Evolutionary conservation across 2,888 invertebrate species (phyloP).

Genomic region (Stenodema calcarata): DNA sequence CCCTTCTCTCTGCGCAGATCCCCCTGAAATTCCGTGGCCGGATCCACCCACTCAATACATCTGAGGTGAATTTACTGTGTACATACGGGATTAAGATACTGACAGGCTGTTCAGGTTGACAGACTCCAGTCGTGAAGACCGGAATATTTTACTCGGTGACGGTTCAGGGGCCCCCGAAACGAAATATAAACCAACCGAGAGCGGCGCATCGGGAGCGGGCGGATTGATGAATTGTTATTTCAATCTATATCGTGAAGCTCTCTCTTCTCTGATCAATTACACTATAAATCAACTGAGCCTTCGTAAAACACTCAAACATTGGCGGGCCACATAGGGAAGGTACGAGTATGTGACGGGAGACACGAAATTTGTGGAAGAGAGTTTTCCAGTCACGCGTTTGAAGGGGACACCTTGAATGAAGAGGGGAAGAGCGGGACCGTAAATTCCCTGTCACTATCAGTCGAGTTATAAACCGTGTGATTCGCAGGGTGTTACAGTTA

Average conservation of each 20-base stretch:
- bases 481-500: conserved; percentile 11
- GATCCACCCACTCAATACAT: no score
- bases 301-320: conserved; percentile 24
- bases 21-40: no score
- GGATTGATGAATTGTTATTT: conserved; percentile 22
- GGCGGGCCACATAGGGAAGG: neutral
- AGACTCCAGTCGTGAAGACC: no score
- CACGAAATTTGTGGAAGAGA: neutral
- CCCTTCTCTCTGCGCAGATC: no score
- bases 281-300: conserved; percentile 7
- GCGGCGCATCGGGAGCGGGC: neutral
- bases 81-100: no score
- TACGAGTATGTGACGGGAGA: neutral
- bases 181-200: neutral
- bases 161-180: neutral
- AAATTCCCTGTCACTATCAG: conserved; percentile 38
- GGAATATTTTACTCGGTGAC: neutral
- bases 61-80: no score
- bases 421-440: conserved; percentile 5
- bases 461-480: conserved; percentile 39
- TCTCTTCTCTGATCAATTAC: conserved; percentile 18
- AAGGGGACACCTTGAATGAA: neutral
- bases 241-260: conserved; percentile 11
- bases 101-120: no score
- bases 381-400: neutral